Evolutionary conservation across 2,797 vertebrate species (phyloP).

Genomic region (Astyanax mexicanus): DNA sequence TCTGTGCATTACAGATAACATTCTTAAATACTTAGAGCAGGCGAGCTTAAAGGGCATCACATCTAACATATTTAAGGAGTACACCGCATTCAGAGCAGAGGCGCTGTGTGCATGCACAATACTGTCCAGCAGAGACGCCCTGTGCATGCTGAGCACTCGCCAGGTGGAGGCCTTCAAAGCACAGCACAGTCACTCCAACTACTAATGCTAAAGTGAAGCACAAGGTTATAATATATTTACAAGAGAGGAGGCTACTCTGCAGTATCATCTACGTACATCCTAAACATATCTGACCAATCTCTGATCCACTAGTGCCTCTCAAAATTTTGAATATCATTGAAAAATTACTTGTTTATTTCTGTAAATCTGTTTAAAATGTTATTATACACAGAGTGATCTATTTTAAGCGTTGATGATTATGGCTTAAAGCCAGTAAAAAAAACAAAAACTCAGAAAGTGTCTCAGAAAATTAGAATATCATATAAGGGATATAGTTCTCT

Average conservation of each 20-base stretch:
- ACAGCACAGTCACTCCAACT: background rate
- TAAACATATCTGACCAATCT: too few relatives aligned
- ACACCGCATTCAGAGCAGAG: slow-evolving; percentile 21
- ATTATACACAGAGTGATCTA: too few relatives aligned
- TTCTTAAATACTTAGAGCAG: slow-evolving; percentile 78
- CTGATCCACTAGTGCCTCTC: too few relatives aligned
- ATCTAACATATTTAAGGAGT: slow-evolving; percentile 46
- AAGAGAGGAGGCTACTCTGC: background rate
- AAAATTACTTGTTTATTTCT: too few relatives aligned
- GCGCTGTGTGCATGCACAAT: slow-evolving; percentile 18
- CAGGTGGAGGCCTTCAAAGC: background rate
- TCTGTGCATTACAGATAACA: slow-evolving; percentile 83
- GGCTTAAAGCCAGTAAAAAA: too few relatives aligned
- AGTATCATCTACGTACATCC: background rate
- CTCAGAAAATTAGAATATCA: too few relatives aligned
- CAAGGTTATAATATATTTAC: slow-evolving; percentile 15
- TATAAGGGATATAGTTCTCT: too few relatives aligned
- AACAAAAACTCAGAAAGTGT: too few relatives aligned
- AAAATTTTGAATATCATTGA: too few relatives aligned
- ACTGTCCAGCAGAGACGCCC: slow-evolving; percentile 27
- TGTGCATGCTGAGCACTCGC: slow-evolving; percentile 5
- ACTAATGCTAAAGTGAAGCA: background rate
- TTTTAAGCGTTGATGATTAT: too few relatives aligned
- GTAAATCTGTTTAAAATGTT: too few relatives aligned
- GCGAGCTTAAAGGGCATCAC: slow-evolving; percentile 64